Percentiles rank a stretch among this genome's conserved stretches.
Evolutionary conservation across 2,797 vertebrate genomes (phyloP).

Genomic region (Pachyuromys duprasi): DNA sequence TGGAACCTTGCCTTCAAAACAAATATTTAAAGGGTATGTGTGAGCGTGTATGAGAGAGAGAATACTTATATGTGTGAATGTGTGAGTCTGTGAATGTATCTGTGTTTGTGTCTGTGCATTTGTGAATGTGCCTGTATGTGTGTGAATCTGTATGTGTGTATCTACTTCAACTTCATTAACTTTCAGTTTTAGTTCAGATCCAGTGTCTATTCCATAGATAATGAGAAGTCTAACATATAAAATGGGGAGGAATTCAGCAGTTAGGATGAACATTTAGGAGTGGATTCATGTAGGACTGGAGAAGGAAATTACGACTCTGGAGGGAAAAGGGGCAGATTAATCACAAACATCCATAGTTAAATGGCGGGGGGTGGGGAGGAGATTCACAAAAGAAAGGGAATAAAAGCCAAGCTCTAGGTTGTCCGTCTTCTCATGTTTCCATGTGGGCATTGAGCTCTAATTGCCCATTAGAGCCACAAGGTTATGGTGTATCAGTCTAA

Average conservation of each 20-base stretch:
- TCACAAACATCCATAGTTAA: slow-evolving; percentile 26
- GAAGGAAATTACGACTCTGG: background rate
- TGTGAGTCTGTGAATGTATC: too few relatives aligned
- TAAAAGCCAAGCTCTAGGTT: slow-evolving; percentile 24
- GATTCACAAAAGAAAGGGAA: background rate
- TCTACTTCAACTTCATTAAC: background rate
- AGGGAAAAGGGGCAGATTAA: background rate
- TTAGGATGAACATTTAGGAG: slow-evolving; percentile 16
- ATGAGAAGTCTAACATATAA: background rate
- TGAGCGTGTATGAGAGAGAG: background rate
- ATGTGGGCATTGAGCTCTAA: background rate
- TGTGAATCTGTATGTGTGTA: background rate
- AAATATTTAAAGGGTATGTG: background rate
- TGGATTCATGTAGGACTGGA: background rate
- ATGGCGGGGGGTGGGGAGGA: too few relatives aligned
- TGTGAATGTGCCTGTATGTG: background rate
- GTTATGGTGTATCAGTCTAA: slow-evolving; percentile 42
- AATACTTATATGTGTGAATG: too few relatives aligned
- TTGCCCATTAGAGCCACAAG: slow-evolving; percentile 42
- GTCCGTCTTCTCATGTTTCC: slow-evolving; percentile 34
- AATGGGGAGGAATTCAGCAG: background rate
- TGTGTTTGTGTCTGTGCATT: too few relatives aligned
- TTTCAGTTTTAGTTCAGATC: background rate
- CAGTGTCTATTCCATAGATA: background rate
- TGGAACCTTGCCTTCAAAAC: background rate